These are phyloP conservation scores for Ptilonorhynchus violaceus DNA, from an alignment of 2,113 vertebrate species.

Conservation along the genomic window DNA sequence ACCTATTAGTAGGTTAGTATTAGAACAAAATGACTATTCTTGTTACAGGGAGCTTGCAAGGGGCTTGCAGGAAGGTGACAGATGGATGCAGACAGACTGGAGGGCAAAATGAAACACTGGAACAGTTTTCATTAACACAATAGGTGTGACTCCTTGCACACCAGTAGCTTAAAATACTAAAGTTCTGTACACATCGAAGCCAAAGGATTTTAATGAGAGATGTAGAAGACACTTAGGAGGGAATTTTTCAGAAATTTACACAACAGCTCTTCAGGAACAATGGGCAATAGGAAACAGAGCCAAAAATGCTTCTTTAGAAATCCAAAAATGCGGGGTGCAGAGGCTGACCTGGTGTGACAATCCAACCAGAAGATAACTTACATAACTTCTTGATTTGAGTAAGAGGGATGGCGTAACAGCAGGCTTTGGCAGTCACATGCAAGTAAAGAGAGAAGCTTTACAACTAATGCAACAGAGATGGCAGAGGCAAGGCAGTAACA, in stretches of 20 bases:
- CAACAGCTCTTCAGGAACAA: not conserved
- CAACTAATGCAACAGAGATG: not conserved
- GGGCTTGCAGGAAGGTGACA: fast-evolving
- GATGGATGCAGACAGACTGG: not conserved
- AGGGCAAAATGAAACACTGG: not conserved
- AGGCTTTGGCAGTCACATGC: not conserved
- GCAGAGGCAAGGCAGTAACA: not conserved
- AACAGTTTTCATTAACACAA: not conserved
- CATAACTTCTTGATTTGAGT: not conserved
- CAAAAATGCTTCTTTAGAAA: not conserved
- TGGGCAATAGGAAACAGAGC: not conserved
- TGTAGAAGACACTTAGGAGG: not conserved
- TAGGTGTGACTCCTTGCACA: not conserved
- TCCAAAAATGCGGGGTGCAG: not conserved
- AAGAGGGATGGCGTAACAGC: not conserved
- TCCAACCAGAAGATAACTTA: not conserved
- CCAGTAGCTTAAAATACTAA: not conserved
- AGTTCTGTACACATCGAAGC: not conserved
- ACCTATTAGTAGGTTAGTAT: not conserved
- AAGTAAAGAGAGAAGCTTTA: not conserved
- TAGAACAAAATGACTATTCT: not conserved
- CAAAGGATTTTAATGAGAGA: not conserved
- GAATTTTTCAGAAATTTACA: not conserved
- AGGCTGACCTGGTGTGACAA: not conserved
- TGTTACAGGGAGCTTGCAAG: fast-evolving